phyloP scores from a whole-genome alignment of 2,797 vertebrate species.

The Psittacula derbiana region DNA sequence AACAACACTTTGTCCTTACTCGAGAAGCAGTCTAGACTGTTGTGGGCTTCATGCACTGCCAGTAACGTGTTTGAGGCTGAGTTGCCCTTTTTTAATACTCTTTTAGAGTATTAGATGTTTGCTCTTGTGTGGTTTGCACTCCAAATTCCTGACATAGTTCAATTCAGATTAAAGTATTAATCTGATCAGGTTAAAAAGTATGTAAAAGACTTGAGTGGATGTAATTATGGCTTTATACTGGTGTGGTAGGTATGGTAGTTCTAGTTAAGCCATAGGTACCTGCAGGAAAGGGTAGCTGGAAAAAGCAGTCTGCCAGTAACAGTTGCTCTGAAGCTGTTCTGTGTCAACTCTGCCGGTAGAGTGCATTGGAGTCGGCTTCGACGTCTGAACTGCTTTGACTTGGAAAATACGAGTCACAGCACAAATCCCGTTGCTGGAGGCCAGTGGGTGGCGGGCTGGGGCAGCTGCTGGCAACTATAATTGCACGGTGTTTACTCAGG shows the following conservation, averaged over 20 bases:
- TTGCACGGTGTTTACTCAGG: rapidly evolving
- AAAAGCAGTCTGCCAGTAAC: background rate
- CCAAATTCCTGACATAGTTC: background rate
- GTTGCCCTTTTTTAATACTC: background rate
- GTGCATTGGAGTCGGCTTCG: background rate
- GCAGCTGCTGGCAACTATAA: background rate
- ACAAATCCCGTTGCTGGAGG: background rate
- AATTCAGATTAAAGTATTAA: background rate
- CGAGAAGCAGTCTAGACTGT: background rate
- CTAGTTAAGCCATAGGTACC: background rate
- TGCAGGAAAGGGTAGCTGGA: background rate
- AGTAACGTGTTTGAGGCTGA: background rate
- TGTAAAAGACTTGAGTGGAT: background rate
- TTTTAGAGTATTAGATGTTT: background rate
- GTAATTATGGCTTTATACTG: background rate
- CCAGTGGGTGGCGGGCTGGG: slow-evolving; percentile 54
- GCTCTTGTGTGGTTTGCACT: background rate
- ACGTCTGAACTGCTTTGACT: background rate
- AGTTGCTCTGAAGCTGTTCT: background rate
- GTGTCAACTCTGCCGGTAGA: background rate
- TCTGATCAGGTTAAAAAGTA: background rate
- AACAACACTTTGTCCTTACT: background rate
- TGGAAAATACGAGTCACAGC: background rate
- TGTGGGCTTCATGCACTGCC: background rate
- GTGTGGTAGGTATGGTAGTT: background rate